Percentiles rank a stretch among this genome's conserved stretches.
phyloP scores from a whole-genome alignment of 2,113 vertebrate genomes.

The Salvelinus sp. region DNA sequence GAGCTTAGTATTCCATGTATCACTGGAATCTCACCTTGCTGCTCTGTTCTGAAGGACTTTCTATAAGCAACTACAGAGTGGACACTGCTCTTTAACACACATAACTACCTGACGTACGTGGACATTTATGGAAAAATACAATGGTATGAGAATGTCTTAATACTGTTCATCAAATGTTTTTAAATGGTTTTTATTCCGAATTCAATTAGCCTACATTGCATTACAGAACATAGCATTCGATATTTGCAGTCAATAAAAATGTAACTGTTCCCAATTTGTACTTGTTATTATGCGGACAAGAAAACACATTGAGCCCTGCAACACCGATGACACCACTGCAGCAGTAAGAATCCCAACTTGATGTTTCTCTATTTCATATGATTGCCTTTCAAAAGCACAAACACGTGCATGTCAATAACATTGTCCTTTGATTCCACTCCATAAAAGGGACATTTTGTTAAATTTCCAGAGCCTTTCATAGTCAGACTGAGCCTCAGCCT shows the following conservation, averaged over 20 bases:
- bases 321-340: conserved; percentile 51
- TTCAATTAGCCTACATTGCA: too few relatives aligned
- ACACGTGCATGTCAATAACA: conserved; percentile 53
- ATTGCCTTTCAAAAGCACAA: conserved; percentile 50
- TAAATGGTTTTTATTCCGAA: too few relatives aligned
- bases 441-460: conserved; percentile 64
- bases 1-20: neutral
- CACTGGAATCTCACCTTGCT: conserved; percentile 24
- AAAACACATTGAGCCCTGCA: neutral
- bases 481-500: conserved; percentile 56
- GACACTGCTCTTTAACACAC: neutral
- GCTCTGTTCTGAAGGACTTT: conserved; percentile 39
- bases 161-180: too few relatives aligned
- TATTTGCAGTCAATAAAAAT: too few relatives aligned
- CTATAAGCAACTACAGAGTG: conserved; percentile 25
- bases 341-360: conserved; percentile 45
- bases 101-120: neutral
- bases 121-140: neutral
- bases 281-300: neutral
- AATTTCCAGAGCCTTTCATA: conserved; percentile 59
- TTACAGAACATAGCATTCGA: too few relatives aligned
- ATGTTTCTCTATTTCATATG: conserved; percentile 68
- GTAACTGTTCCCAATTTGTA: neutral
- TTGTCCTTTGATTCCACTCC: conserved; percentile 67
- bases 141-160: too few relatives aligned